Evolutionary conservation across 2,888 invertebrate genomes (phyloP).

Genomic region (Drosophila birchii): DNA sequence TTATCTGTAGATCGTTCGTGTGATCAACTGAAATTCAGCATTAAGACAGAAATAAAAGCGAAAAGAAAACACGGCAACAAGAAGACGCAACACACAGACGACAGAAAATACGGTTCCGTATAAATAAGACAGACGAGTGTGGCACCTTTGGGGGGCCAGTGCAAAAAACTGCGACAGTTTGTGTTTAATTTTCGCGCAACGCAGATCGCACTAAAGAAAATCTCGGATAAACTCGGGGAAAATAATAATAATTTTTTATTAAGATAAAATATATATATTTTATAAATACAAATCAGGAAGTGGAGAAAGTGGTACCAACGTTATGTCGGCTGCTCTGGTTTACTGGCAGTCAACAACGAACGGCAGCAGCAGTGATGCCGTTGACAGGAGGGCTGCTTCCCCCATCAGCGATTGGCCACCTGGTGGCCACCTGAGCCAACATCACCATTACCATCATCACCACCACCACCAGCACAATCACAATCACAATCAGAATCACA

Average conservation of each 20-base stretch:
- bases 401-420: slow-evolving; percentile 15
- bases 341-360: slow-evolving; percentile 74
- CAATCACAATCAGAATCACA: slow-evolving; percentile 18
- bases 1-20: slow-evolving; percentile 19
- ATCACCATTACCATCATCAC: not conserved
- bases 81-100: not conserved
- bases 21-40: slow-evolving; percentile 5
- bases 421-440: slow-evolving; percentile 22
- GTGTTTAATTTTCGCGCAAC: slow-evolving; percentile 73
- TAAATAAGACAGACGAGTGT: slow-evolving; percentile 63
- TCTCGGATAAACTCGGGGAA: too few relatives aligned
- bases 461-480: not conserved
- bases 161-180: slow-evolving; percentile 61
- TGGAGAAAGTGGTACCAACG: slow-evolving; percentile 22
- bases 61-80: slow-evolving; percentile 13
- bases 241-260: not conserved
- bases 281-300: slow-evolving; percentile 10
- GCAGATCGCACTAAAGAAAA: slow-evolving; percentile 60
- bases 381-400: slow-evolving; percentile 2
- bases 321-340: slow-evolving; percentile 66
- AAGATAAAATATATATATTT: not conserved
- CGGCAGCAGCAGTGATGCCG: slow-evolving; percentile 16
- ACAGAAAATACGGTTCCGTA: slow-evolving; percentile 43
- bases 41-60: slow-evolving; percentile 12
- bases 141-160: slow-evolving; percentile 53